phyloP scores from a whole-genome alignment of 2,113 vertebrate genomes.

The Potamarius usumacintae region DNA sequence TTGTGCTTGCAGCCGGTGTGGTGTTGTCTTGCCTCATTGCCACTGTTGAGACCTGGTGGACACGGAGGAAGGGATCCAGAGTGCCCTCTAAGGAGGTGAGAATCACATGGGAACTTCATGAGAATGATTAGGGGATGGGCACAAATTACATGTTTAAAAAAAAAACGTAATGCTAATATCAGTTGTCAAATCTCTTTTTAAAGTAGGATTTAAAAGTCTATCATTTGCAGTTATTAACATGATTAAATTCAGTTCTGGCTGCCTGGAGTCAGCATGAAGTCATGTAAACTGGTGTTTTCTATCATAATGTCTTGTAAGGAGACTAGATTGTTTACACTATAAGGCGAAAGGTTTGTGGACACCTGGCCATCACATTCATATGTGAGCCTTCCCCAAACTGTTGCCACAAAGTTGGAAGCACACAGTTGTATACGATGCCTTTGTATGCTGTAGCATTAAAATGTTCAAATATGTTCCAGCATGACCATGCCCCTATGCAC shows the following conservation, averaged over 20 bases:
- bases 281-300: background rate
- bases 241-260: background rate
- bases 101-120: constrained; percentile 24
- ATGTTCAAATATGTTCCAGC: background rate
- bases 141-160: background rate
- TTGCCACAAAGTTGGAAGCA: background rate
- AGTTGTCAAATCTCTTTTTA: background rate
- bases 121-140: background rate
- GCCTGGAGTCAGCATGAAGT: background rate
- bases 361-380: background rate
- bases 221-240: background rate
- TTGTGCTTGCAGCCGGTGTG: constrained; percentile 92
- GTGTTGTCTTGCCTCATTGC: constrained; percentile 98
- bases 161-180: background rate
- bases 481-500: background rate
- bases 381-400: background rate
- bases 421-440: background rate
- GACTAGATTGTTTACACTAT: background rate
- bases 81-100: constrained; percentile 99
- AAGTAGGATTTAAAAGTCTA: background rate
- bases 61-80: constrained; percentile 91
- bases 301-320: background rate
- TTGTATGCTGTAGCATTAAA: background rate
- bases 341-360: background rate
- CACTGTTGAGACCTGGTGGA: constrained; percentile 99